These are phyloP conservation scores for Acrossocheilus fasciatus DNA, from an alignment of 2,797 vertebrate genomes.

Conservation along the genomic window DNA sequence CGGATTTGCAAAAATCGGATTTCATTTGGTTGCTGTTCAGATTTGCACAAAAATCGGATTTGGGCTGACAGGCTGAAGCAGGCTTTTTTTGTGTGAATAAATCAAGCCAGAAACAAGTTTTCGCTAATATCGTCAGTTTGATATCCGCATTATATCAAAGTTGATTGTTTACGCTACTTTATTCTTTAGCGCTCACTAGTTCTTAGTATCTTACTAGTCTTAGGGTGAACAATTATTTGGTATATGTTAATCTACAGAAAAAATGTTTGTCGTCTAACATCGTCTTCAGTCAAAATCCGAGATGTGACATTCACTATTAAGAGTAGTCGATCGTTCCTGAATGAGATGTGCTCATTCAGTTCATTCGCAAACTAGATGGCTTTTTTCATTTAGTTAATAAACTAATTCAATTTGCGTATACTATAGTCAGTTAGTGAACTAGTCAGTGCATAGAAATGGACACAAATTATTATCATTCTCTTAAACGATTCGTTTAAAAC, in stretches of 20 bases:
- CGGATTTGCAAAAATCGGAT: too few species aligned
- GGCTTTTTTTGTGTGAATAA: not conserved
- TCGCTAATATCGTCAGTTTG: not conserved
- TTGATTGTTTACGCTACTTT: too few species aligned
- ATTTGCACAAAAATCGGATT: not conserved
- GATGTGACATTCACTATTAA: not conserved
- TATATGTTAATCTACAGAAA: not conserved
- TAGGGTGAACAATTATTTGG: not conserved
- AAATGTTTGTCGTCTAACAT: not conserved
- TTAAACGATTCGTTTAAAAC: not conserved
- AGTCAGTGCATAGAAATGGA: not conserved
- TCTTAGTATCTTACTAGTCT: not conserved
- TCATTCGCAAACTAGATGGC: not conserved
- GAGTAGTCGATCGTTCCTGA: not conserved
- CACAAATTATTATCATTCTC: not conserved
- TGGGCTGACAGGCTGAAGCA: too few species aligned
- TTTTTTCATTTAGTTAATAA: too few species aligned
- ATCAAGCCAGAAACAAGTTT: not conserved
- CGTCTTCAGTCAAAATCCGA: not conserved
- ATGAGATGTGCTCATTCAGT: not conserved
- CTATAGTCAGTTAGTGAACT: not conserved
- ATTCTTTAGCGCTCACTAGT: not conserved
- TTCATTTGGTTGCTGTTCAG: too few species aligned
- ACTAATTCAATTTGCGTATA: not conserved
- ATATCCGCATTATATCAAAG: not conserved